Percentiles rank a stretch among this genome's conserved stretches.
phyloP scores from a whole-genome alignment of 2,113 vertebrate genomes.

The Climacteris rufus region DNA sequence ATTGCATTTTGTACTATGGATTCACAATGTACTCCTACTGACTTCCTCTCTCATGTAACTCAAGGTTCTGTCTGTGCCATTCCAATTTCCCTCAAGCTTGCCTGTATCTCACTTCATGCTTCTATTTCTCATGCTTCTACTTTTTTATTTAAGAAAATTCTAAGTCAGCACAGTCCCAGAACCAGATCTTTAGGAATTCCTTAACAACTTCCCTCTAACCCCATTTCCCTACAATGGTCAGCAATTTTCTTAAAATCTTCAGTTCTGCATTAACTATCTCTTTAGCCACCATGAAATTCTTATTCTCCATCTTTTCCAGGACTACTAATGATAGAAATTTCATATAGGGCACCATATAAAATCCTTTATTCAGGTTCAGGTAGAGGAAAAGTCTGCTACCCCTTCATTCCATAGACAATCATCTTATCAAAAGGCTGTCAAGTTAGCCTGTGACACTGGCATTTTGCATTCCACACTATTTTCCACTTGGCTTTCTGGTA shows the following conservation, averaged over 20 bases:
- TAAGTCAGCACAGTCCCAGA: neutral
- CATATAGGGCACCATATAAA: neutral
- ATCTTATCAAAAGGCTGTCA: neutral
- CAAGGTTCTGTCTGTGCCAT: neutral
- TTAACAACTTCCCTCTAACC: neutral
- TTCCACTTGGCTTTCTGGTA: neutral
- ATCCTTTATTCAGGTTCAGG: neutral
- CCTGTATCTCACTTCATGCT: neutral
- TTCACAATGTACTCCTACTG: neutral
- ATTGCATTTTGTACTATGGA: neutral
- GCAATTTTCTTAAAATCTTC: neutral
- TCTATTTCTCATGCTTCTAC: neutral
- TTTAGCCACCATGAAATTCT: neutral
- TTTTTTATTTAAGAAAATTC: neutral
- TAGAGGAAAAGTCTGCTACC: neutral
- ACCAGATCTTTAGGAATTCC: neutral
- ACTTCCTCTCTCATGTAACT: neutral
- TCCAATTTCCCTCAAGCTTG: neutral
- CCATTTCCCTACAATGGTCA: neutral
- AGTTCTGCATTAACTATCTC: neutral
- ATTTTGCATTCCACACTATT: neutral
- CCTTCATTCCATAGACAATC: neutral
- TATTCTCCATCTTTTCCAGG: neutral
- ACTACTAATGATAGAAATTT: neutral
- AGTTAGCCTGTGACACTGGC: neutral